Conservation (phyloP, 2,113 vertebrate genomes). For the Ramphastos sulfuratus region DNA sequence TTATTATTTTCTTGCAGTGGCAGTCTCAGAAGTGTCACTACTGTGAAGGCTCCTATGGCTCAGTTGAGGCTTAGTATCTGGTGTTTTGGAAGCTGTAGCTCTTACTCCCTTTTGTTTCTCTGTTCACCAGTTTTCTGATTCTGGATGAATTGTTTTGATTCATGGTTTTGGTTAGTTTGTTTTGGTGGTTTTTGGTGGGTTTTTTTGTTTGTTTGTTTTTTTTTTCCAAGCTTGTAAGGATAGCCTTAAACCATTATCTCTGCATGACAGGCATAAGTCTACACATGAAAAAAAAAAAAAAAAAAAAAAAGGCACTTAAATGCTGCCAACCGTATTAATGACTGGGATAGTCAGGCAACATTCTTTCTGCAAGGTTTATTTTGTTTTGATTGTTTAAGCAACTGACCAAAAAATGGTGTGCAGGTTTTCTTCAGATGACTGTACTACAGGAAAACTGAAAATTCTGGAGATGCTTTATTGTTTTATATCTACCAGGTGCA, state of each 20-base stretch:
- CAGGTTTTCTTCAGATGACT: not conserved
- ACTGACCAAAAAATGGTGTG: not conserved
- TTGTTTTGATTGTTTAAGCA: conserved; percentile 26
- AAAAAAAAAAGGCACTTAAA: not conserved
- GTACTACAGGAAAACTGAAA: not conserved
- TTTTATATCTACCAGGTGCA: not conserved
- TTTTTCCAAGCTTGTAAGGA: not conserved
- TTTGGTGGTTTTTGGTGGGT: no score
- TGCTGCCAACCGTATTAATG: not conserved
- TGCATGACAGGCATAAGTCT: not conserved
- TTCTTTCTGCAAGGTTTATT: conserved; percentile 45
- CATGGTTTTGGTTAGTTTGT: not conserved
- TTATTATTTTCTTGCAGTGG: not conserved
- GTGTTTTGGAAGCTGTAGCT: not conserved
- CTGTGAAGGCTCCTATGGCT: not conserved
- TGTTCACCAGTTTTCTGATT: not conserved
- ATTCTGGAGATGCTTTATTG: not conserved
- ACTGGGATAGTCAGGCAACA: not conserved
- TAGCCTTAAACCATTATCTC: not conserved
- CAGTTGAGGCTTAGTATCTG: not conserved
- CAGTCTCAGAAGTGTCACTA: not conserved
- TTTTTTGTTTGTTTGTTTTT: not conserved
- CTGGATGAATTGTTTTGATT: not conserved
- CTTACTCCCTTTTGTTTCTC: not conserved
- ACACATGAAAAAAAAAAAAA: not conserved